phyloP scores from a whole-genome alignment of 2,888 invertebrate species.

The Rhaphigaster nebulosa region DNA sequence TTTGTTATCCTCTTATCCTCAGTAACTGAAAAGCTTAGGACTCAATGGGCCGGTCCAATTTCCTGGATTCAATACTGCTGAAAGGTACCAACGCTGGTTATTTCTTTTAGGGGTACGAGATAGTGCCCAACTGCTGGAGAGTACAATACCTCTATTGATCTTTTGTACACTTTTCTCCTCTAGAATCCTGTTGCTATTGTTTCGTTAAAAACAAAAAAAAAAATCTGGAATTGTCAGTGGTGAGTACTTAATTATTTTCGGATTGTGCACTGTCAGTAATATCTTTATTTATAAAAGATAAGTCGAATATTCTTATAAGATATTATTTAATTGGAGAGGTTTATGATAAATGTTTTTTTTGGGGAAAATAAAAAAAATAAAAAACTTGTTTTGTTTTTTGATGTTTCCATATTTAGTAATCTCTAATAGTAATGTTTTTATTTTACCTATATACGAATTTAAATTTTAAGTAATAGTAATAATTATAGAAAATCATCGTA shows the following conservation, averaged over 20 bases:
- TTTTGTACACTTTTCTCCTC: background rate
- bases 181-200: background rate
- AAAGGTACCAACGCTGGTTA: slow-evolving; percentile 17
- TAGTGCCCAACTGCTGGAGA: background rate
- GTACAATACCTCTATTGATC: background rate
- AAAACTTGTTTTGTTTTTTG: no score
- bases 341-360: no score
- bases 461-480: no score
- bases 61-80: slow-evolving; percentile 7
- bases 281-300: background rate
- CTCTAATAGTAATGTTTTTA: no score
- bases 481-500: no score
- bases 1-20: background rate
- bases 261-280: background rate
- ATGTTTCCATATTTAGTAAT: no score
- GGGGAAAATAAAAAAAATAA: no score
- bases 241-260: background rate
- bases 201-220: background rate
- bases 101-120: slow-evolving; percentile 21
- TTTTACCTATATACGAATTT: no score
- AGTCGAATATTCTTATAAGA: background rate
- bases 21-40: background rate
- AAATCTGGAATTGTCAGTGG: background rate
- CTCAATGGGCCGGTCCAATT: slow-evolving; percentile 7
- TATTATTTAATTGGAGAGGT: no score